Evolutionary conservation across 1,140 invertebrate genomes (phyloP), one percentile per base, ranked within the genome.

Genomic region (Helicoverpa zea): DNA sequence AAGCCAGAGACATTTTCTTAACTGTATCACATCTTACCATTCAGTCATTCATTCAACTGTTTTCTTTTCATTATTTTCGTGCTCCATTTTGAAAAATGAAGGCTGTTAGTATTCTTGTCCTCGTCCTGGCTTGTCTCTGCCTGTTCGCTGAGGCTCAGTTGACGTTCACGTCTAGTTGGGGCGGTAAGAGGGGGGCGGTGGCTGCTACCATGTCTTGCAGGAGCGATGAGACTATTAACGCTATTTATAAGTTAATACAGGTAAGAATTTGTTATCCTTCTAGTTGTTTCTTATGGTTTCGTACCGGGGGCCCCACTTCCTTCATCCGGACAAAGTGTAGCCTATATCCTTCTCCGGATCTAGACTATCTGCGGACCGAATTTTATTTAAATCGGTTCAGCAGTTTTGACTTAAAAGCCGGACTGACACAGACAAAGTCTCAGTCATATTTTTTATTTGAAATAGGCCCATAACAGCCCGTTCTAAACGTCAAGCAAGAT

Each of bases 101-200:
- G 81, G 92, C 90, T 63, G 16, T 89, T 64, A 58, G 85, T 18
- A 63, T 88, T 29, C 79, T 89, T n/a, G 72, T 92, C 14, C 81
- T 92, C 18, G 30, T 94, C 35, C 73, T 90, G 12, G 89, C 90
- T 7, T 92, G 88, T 64, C 61, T 90, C 3, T 87, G 82, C 35
- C 35, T 91, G 0, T 51, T 86, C n/a, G 70, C 86, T 1, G 88
- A 92, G 14, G 91, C 88, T 0, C 93, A 94, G 81, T 72, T 94
- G 23, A 94, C 93, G 0, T 94, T 94, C 70, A 93, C 92, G 0
- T 91, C 93, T 0, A 94, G 90, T 68, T 94, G 93, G 93, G 93
- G 93, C 1, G 91, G 92, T 0, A 93, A 94, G 76, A 76, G 92
- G n/a, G 88, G 89, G 23, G 73, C 80, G 0, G 75, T 80, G 79